These are phyloP conservation scores for Peromyscus leucopus DNA, from an alignment of 2,113 vertebrate species.

Conservation along the genomic window DNA sequence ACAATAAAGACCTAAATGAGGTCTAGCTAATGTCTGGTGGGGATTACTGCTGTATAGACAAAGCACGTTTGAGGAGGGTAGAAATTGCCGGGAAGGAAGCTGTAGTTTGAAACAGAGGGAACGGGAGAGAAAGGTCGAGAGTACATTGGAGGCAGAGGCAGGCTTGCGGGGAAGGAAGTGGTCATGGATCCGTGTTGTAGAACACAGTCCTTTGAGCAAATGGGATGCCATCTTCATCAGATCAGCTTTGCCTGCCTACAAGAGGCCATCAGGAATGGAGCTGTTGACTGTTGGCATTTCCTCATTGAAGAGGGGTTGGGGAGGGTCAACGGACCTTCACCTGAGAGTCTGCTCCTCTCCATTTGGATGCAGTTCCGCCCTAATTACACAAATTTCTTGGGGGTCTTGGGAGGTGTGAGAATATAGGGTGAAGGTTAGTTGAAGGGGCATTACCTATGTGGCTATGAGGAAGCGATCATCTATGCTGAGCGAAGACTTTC, in stretches of 20 bases:
- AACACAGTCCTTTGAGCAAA: neutral
- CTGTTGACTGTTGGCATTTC: neutral
- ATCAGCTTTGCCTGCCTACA: neutral
- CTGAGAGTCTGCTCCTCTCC: neutral
- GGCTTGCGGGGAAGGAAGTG: neutral
- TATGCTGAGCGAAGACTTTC: neutral
- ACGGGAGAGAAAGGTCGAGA: neutral
- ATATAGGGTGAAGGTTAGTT: neutral
- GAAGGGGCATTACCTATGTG: neutral
- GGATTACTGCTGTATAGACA: neutral
- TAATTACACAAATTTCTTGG: neutral
- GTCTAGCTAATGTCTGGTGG: neutral
- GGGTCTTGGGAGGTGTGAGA: neutral
- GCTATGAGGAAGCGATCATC: neutral
- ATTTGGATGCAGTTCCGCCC: neutral
- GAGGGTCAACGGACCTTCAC: neutral
- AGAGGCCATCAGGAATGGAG: neutral
- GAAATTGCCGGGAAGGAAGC: neutral
- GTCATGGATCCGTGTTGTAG: neutral
- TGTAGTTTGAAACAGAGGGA: slow-evolving; percentile 7
- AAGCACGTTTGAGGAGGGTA: neutral
- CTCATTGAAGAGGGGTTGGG: neutral
- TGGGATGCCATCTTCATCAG: neutral
- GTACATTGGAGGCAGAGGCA: neutral
- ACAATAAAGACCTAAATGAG: slow-evolving; percentile 13